Conservation (phyloP, 2,113 vertebrate genomes). For the Nettapus auritus region DNA sequence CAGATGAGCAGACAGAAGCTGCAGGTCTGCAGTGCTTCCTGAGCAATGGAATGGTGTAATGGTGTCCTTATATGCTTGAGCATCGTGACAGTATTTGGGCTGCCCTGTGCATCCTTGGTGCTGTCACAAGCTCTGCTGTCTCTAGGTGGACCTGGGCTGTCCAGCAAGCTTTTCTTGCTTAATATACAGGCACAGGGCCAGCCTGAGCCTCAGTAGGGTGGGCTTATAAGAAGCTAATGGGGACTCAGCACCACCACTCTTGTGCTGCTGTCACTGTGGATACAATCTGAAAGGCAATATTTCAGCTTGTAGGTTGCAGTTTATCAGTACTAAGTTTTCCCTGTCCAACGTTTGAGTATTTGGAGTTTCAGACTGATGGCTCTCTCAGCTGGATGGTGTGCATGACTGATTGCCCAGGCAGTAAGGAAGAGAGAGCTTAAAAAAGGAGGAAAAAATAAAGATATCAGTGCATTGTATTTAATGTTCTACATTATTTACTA, state of each 20-base stretch:
- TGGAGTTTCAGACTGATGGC: neutral
- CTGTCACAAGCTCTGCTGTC: neutral
- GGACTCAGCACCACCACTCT: neutral
- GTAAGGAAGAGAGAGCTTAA: neutral
- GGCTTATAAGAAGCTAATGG: neutral
- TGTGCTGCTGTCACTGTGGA: neutral
- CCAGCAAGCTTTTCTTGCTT: neutral
- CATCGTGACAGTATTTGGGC: neutral
- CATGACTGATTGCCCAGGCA: accelerated
- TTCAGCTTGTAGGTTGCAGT: neutral
- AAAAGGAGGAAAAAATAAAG: neutral
- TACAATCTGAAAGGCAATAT: accelerated
- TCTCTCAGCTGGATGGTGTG: neutral
- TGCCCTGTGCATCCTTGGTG: neutral
- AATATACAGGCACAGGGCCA: neutral
- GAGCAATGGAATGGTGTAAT: neutral
- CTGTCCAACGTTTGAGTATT: neutral
- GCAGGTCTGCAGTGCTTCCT: accelerated
- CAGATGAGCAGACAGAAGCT: neutral
- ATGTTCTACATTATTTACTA: neutral
- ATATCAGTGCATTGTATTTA: neutral
- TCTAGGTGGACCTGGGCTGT: neutral
- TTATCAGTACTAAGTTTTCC: accelerated
- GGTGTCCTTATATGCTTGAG: neutral
- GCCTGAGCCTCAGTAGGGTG: neutral